phyloP scores from a whole-genome alignment of 2,888 invertebrate species.

The Epiperipatus broadwayi region DNA sequence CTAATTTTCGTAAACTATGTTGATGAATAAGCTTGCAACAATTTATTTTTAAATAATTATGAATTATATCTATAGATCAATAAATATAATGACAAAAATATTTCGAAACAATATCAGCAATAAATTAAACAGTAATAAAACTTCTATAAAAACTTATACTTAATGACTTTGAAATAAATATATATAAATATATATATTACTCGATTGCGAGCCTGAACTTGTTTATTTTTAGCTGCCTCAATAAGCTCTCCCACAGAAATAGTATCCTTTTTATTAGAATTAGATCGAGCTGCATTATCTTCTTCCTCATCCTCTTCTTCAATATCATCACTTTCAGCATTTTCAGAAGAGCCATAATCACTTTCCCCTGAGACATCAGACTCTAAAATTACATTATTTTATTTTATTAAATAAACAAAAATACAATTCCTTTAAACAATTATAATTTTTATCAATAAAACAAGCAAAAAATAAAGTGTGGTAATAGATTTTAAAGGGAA shows the following conservation, averaged over 20 bases:
- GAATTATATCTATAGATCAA: too few relatives aligned
- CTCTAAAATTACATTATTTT: constrained; percentile 3
- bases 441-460: too few relatives aligned
- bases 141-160: neutral
- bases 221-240: constrained; percentile 32
- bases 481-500: too few relatives aligned
- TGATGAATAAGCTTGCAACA: too few relatives aligned
- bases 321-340: constrained; percentile 56
- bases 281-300: constrained; percentile 33
- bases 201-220: constrained; percentile 24
- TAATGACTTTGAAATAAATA: neutral
- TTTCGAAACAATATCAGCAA: too few relatives aligned
- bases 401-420: too few relatives aligned
- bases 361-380: constrained; percentile 8
- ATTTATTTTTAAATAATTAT: too few relatives aligned
- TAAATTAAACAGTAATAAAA: neutral
- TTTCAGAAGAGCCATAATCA: too few relatives aligned
- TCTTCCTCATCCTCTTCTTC: constrained; percentile 52
- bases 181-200: constrained; percentile 13
- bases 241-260: constrained; percentile 30
- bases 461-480: too few relatives aligned
- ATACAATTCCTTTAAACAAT: too few relatives aligned
- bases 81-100: too few relatives aligned
- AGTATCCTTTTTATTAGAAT: constrained; percentile 12
- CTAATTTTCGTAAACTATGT: too few relatives aligned